A percentile compares a stretch with the other conserved stretches of the same genome.
Conservation (phyloP, 37 sponge, comb jelly and placozoan species). For the Eunapius fragilis region DNA sequence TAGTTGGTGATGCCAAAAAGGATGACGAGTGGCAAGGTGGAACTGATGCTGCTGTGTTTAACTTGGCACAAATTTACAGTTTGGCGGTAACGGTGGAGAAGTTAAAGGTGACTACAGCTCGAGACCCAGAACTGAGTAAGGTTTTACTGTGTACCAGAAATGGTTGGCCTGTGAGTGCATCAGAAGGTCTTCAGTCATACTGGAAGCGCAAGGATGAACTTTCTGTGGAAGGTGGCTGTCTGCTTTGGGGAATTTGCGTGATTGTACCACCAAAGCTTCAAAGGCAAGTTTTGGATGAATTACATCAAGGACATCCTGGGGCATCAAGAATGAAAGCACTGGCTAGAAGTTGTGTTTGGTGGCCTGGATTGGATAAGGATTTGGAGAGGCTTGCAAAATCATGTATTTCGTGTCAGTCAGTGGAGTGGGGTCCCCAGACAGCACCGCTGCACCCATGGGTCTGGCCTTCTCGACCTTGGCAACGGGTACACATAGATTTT, state of each 20-base stretch:
- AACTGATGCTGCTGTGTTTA: no score
- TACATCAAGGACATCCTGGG: background rate
- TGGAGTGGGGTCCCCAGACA: no score
- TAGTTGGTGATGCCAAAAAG: no score
- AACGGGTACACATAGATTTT: conserved; percentile 21
- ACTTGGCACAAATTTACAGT: no score
- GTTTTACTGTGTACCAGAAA: no score
- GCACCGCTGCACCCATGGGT: conserved; percentile 17
- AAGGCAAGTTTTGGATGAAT: conserved; percentile 1
- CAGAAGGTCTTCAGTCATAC: no score
- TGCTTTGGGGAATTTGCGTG: conserved; percentile 6
- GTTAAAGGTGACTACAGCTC: no score
- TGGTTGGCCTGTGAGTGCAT: no score
- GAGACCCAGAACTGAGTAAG: conserved; percentile 11
- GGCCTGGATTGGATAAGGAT: conserved; percentile 9
- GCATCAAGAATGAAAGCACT: no score
- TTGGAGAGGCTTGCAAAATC: background rate
- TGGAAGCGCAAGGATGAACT: background rate
- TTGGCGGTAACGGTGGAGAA: no score
- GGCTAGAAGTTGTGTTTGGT: background rate
- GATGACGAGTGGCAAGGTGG: no score
- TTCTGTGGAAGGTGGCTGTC: background rate
- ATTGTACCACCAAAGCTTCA: background rate
- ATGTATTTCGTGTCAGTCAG: background rate
- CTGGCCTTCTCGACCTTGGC: conserved; percentile 15